These are phyloP conservation scores for Drosophila parabipectinata DNA, from an alignment of 1,140 invertebrate species.

Conservation along the genomic window DNA sequence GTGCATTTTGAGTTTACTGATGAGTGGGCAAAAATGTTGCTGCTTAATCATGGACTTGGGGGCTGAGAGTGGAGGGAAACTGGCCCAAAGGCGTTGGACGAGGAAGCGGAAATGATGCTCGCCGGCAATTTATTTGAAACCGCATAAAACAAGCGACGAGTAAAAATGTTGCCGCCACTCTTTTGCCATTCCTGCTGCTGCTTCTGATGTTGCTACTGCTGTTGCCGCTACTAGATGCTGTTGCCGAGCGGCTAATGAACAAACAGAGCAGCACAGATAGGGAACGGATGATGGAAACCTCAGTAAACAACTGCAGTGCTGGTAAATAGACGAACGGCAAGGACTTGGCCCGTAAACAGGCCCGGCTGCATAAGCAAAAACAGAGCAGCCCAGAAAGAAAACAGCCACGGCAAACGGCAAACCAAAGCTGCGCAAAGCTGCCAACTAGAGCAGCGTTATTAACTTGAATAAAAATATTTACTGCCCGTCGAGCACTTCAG, in stretches of 20 bases:
- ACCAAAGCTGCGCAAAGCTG: conserved; percentile 49
- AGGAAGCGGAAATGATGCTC: conserved; percentile 39
- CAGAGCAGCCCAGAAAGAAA: conserved; percentile 9
- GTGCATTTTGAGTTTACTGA: conserved; percentile 28
- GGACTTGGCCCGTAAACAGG: conserved; percentile 72
- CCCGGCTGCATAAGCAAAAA: conserved; percentile 67
- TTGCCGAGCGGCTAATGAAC: conserved; percentile 70
- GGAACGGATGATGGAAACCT: conserved; percentile 77
- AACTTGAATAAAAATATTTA: conserved; percentile 83
- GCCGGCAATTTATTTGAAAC: conserved; percentile 79
- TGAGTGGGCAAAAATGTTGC: conserved; percentile 43
- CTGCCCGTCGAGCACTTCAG: conserved; percentile 69
- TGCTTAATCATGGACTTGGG: conserved; percentile 44
- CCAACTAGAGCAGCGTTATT: conserved; percentile 73
- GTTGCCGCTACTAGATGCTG: conserved; percentile 32
- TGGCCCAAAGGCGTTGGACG: neutral
- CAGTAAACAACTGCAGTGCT: conserved; percentile 76
- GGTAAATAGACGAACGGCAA: conserved; percentile 64
- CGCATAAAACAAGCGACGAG: conserved; percentile 77
- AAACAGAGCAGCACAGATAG: conserved; percentile 58
- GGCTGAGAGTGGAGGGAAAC: neutral
- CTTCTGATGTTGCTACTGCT: conserved; percentile 14
- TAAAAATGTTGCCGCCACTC: conserved; percentile 62
- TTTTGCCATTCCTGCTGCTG: conserved; percentile 21
- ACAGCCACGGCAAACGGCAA: conserved; percentile 37